Conservation (phyloP, 2,113 vertebrate genomes). For the Erinaceus europaeus region DNA sequence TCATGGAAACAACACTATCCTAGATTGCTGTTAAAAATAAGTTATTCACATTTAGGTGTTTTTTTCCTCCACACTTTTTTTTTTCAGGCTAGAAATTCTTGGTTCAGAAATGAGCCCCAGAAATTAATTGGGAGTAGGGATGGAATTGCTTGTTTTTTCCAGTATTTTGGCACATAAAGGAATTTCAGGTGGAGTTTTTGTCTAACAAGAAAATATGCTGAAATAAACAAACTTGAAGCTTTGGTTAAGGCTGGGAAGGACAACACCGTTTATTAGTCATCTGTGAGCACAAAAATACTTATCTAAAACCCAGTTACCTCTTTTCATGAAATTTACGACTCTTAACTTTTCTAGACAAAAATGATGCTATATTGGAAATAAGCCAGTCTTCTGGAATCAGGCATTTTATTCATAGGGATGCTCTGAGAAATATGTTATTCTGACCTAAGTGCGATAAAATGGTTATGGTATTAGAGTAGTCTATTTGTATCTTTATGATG, state of each 20-base stretch:
- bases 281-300: not conserved
- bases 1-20: not conserved
- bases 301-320: not conserved
- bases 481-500: not conserved
- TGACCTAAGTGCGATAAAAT: not conserved
- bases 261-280: not conserved
- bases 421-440: not conserved
- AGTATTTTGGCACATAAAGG: not conserved
- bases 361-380: not conserved
- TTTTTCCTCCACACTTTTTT: not conserved
- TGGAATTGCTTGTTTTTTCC: not conserved
- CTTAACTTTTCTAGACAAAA: not conserved
- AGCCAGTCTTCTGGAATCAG: not conserved
- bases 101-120: not conserved
- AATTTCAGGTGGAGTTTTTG: not conserved
- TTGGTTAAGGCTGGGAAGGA: not conserved
- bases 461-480: not conserved
- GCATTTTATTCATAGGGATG: not conserved
- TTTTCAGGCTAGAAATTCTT: not conserved
- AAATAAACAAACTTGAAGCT: not conserved
- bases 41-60: not conserved
- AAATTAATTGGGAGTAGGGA: not conserved
- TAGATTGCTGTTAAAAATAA: not conserved
- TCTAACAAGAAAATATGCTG: not conserved
- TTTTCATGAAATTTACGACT: not conserved